A percentile compares a stretch with the other conserved stretches of the same genome.
phyloP scores from a whole-genome alignment of 2,888 invertebrate species.

The Nephrocerus scutellatus region DNA sequence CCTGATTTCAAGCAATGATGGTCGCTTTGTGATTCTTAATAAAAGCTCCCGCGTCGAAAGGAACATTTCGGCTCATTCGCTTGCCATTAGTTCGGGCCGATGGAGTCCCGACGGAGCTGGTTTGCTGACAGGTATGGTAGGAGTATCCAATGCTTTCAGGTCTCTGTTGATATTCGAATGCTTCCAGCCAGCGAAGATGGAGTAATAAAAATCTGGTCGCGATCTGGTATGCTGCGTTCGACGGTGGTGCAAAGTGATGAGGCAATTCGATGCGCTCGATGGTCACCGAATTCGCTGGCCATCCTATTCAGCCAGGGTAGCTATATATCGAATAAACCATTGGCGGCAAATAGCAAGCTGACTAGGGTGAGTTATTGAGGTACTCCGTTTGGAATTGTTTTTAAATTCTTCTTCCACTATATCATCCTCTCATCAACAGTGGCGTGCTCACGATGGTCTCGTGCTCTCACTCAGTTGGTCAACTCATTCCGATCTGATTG shows the following conservation, averaged over 20 bases:
- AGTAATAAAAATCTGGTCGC: conserved; percentile 92
- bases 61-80: conserved; percentile 83
- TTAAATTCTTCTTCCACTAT: background rate
- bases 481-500: conserved; percentile 78
- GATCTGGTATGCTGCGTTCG: conserved; percentile 88
- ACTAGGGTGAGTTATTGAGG: conserved; percentile 52
- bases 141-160: background rate
- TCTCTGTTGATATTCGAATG: background rate
- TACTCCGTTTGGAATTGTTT: background rate
- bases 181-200: conserved; percentile 92
- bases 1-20: conserved; percentile 80
- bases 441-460: conserved; percentile 94
- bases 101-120: conserved; percentile 96
- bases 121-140: conserved; percentile 56
- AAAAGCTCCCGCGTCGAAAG: conserved; percentile 89
- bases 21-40: conserved; percentile 80
- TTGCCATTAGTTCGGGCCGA: conserved; percentile 79
- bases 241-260: conserved; percentile 76
- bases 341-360: conserved; percentile 67
- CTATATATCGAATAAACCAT: conserved; percentile 60
- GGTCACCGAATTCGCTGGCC: conserved; percentile 67
- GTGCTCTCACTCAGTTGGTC: conserved; percentile 94
- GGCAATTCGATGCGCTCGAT: conserved; percentile 77
- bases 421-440: conserved; percentile 51
- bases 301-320: conserved; percentile 65